Conservation (phyloP, 2,888 invertebrate genomes). For the Corbicula japonica region DNA sequence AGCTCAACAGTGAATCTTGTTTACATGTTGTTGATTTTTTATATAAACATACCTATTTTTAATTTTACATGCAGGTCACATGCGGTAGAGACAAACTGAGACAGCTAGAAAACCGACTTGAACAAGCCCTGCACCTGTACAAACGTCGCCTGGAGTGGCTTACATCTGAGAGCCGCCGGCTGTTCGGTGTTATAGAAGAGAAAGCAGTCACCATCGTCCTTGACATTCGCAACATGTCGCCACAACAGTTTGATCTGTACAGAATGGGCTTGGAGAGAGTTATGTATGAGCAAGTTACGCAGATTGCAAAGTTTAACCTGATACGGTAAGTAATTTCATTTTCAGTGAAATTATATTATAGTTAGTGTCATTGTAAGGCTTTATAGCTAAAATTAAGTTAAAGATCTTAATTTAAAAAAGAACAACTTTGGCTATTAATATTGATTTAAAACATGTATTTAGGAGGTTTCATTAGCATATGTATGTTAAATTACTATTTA, state of each 20-base stretch:
- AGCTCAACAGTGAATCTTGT: too few species aligned
- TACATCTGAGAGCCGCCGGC: slow-evolving; percentile 85
- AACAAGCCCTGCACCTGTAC: slow-evolving; percentile 82
- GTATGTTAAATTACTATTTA: too few species aligned
- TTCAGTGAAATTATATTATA: not conserved
- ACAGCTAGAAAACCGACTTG: slow-evolving; percentile 81
- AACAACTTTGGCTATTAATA: too few species aligned
- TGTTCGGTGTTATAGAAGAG: slow-evolving; percentile 86
- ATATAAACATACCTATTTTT: too few species aligned
- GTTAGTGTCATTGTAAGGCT: not conserved
- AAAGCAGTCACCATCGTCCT: slow-evolving; percentile 83
- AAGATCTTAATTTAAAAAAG: too few species aligned
- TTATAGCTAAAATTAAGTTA: too few species aligned
- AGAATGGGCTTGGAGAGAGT: slow-evolving; percentile 82
- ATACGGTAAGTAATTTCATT: slow-evolving; percentile 79
- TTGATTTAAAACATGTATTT: too few species aligned
- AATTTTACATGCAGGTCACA: slow-evolving; percentile 81
- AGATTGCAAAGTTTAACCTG: slow-evolving; percentile 85
- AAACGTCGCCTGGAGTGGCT: slow-evolving; percentile 85
- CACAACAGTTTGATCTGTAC: slow-evolving; percentile 85
- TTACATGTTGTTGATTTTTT: too few species aligned
- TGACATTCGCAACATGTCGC: slow-evolving; percentile 84
- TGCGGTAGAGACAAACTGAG: slow-evolving; percentile 82
- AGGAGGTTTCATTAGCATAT: too few species aligned
- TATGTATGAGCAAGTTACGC: slow-evolving; percentile 84